Evolutionary conservation across 2,888 invertebrate species (phyloP).

Genomic region (Allacma fusca): DNA sequence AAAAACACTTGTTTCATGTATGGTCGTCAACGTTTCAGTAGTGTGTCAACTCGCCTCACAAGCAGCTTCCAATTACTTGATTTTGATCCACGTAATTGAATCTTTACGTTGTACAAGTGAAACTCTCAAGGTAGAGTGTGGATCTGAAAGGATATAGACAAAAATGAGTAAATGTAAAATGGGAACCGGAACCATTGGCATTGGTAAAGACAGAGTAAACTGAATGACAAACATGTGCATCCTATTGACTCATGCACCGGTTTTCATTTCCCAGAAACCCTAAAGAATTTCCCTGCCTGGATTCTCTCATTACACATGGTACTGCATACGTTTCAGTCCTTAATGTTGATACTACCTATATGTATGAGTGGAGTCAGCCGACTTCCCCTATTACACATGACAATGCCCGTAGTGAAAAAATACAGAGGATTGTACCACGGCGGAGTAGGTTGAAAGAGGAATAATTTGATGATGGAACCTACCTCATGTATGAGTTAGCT

Average conservation of each 20-base stretch:
- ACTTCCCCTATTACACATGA: background rate
- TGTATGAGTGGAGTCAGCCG: background rate
- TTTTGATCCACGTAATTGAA: too few species aligned
- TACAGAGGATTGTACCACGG: too few species aligned
- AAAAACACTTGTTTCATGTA: too few species aligned
- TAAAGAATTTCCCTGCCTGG: background rate
- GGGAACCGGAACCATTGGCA: slow-evolving; percentile 17
- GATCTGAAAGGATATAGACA: background rate
- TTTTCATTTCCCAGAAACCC: slow-evolving; percentile 21
- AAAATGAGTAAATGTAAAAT: background rate
- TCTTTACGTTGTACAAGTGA: too few species aligned
- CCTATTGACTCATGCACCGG: slow-evolving; percentile 16
- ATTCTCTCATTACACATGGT: background rate
- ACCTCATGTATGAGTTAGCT: background rate
- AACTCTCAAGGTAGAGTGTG: too few species aligned
- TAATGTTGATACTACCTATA: too few species aligned
- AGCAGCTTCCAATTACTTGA: too few species aligned
- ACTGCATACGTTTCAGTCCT: background rate
- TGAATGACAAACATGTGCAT: slow-evolving; percentile 8
- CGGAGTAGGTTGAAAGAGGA: background rate
- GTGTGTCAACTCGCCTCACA: too few species aligned
- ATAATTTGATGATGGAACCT: slow-evolving; percentile 19
- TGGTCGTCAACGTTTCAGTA: too few species aligned
- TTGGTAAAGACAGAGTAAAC: background rate
- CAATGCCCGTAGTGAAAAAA: too few species aligned